A percentile compares a stretch with the other conserved stretches of the same genome.
Conservation (phyloP, 2,888 invertebrate genomes). For the Dinocampus coccinellae region DNA sequence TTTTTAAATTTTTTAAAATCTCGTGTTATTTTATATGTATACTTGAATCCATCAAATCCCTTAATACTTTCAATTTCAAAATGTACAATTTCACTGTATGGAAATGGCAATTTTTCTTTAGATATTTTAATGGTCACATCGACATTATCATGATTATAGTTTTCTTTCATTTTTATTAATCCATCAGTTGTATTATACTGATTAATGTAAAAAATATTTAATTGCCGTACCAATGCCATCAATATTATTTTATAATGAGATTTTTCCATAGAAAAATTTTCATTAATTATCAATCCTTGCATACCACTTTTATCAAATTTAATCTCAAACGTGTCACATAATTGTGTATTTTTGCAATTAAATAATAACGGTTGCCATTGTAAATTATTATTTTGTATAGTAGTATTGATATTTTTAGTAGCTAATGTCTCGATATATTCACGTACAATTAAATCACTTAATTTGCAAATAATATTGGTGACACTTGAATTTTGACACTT, state of each 20-base stretch:
- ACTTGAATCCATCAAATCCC: neutral
- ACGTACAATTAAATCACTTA: constrained; percentile 5
- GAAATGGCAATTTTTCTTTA: neutral
- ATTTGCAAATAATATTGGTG: constrained; percentile 25
- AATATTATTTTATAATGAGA: neutral
- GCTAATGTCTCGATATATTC: neutral
- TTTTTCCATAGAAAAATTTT: neutral
- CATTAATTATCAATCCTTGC: neutral
- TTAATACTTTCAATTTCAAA: neutral
- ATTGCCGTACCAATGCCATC: neutral
- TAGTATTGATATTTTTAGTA: neutral
- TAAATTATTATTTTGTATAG: neutral
- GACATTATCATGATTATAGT: neutral
- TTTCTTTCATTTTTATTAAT: neutral
- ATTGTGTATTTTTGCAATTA: neutral
- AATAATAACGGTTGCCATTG: neutral
- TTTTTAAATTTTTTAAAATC: neutral
- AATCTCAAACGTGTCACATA: neutral
- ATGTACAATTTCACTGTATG: neutral
- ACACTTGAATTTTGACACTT: constrained; percentile 32
- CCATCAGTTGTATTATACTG: neutral
- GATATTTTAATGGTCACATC: neutral
- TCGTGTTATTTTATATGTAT: neutral
- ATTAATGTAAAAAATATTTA: neutral
- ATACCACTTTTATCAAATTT: neutral